A percentile compares a stretch with the other conserved stretches of the same genome.
phyloP scores from a whole-genome alignment of 2,797 vertebrate genomes.

The Manis crassicaudata region DNA sequence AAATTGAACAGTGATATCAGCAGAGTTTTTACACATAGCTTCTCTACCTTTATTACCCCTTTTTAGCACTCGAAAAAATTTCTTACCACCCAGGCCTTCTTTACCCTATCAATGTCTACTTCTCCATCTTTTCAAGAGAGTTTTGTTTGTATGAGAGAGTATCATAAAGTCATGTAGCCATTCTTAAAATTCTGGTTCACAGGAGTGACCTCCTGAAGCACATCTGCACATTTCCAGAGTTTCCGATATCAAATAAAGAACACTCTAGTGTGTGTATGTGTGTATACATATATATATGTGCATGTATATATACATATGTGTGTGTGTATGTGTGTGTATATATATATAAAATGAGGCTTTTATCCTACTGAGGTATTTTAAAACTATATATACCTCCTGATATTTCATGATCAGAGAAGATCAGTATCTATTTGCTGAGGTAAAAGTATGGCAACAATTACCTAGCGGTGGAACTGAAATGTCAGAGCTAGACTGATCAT shows the following conservation, averaged over 20 bases:
- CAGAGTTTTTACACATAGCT: neutral
- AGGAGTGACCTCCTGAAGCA: neutral
- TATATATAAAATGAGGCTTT: neutral
- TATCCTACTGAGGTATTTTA: neutral
- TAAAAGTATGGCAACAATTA: neutral
- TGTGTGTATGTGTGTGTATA: neutral
- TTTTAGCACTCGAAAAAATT: neutral
- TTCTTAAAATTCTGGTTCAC: neutral
- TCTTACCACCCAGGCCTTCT: neutral
- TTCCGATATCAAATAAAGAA: neutral
- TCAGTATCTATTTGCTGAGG: neutral
- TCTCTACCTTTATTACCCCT: neutral
- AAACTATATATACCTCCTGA: neutral
- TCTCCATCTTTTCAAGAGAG: neutral
- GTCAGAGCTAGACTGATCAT: neutral
- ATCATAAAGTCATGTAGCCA: neutral
- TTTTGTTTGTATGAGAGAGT: neutral
- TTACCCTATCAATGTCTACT: neutral
- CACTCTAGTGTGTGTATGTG: neutral
- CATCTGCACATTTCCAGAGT: neutral
- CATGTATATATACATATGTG: too few species aligned
- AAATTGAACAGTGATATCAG: neutral
- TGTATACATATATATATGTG: neutral
- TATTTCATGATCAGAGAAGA: neutral
- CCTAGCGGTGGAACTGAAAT: neutral